phyloP scores from a whole-genome alignment of 2,113 vertebrate genomes.

The Saguinus midas region DNA sequence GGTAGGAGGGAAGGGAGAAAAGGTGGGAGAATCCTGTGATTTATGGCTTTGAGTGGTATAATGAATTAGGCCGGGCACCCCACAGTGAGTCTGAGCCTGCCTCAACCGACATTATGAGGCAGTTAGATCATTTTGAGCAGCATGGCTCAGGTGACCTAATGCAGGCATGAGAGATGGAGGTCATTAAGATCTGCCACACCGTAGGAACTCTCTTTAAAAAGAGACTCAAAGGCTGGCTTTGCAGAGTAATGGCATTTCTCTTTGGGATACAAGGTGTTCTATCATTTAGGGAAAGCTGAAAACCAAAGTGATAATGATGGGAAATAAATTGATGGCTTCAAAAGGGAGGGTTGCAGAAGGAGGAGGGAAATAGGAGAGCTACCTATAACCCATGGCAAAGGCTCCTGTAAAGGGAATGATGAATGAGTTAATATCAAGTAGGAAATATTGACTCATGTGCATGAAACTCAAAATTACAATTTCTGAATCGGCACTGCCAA shows the following conservation, averaged over 20 bases:
- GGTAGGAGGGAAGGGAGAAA: slow-evolving; percentile 60
- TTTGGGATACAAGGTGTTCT: slow-evolving; percentile 11
- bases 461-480: slow-evolving; percentile 18
- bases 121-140: slow-evolving; percentile 41
- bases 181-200: slow-evolving; percentile 57
- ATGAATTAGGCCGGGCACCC: slow-evolving; percentile 70
- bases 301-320: slow-evolving; percentile 27
- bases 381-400: background rate
- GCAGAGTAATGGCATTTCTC: background rate
- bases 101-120: slow-evolving; percentile 24
- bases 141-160: slow-evolving; percentile 19
- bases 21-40: slow-evolving; percentile 74
- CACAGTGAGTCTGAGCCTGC: background rate
- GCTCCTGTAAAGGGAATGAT: slow-evolving; percentile 34
- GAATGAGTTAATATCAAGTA: slow-evolving; percentile 42
- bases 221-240: slow-evolving; percentile 40
- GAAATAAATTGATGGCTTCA: slow-evolving; percentile 28
- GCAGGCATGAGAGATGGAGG: background rate
- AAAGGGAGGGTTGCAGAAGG: background rate
- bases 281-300: slow-evolving; percentile 1
- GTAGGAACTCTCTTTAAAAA: slow-evolving; percentile 54
- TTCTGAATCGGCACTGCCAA: background rate
- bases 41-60: slow-evolving; percentile 78
- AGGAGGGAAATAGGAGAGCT: background rate
- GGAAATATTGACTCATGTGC: slow-evolving; percentile 30